Evolutionary conservation across 2,797 vertebrate genomes (phyloP), one percentile per base, ranked within the genome.

Genomic region (Phalanger gymnotis): DNA sequence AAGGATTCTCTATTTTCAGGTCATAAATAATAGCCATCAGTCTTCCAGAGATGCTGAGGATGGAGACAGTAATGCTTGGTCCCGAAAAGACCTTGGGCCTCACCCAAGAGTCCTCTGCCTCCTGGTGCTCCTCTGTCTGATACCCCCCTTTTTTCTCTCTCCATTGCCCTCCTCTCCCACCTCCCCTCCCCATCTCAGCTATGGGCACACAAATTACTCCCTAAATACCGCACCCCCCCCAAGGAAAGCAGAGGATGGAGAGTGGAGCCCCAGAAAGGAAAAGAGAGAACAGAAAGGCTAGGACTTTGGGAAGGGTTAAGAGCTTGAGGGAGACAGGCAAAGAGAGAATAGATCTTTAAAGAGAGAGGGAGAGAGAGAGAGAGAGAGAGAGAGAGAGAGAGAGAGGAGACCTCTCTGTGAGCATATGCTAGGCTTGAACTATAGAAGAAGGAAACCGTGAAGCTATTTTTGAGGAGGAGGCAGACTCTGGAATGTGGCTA

Each of bases 21-120:
- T 92, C 93, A 96, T 97, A 97, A 97, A 96, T 97, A 96, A 94
- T 5, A 96, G 58, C 56, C 54, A 55, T 81, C 54, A 10, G 94
- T 54, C 93, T 94, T 95, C 66, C 95, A 92, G 95, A 89, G 61
- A 95, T 25, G 47, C 73, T 91, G 93, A 34, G 87, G 91, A 96
- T 92, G 93, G 91, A 97, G 96, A 90, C 11, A 40, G 5, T 73
- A 54, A 93, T 90, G 90, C 91, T 5, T 0, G 61, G 56, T 54
- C 28, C 66, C 52, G 92, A 66, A 89, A 92, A 96, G 73, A 54
- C n/a, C 90, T 96, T 96, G 95, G 93, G 90, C 5, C 47, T 90
- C 53, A 95, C 93, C 54, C 96, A 92, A 94, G 96, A 52, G 90
- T 66, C 96, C 90, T 90, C 93, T 95, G 95, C 93, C 89, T 93